Evolutionary conservation across 2,888 invertebrate species (phyloP).

Genomic region (Hedychridium roseum): DNA sequence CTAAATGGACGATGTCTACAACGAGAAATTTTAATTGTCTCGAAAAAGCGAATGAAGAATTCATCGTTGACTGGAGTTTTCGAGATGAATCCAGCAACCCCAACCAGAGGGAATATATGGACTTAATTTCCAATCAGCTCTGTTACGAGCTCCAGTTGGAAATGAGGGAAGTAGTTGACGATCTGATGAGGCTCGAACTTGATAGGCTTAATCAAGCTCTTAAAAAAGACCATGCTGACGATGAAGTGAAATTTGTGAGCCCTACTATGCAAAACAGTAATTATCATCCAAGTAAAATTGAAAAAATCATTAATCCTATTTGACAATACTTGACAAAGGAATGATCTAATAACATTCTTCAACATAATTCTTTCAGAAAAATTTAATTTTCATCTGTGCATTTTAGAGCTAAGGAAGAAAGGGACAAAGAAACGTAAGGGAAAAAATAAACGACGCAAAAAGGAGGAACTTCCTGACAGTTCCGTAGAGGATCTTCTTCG

Average conservation of each 20-base stretch:
- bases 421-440: conserved; percentile 41
- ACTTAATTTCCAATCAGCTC: conserved; percentile 73
- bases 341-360: too few species aligned
- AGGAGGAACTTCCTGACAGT: conserved; percentile 72
- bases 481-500: conserved; percentile 75
- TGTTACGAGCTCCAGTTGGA: conserved; percentile 73
- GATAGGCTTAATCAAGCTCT: conserved; percentile 67
- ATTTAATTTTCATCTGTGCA: too few species aligned
- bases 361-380: too few species aligned
- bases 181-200: conserved; percentile 71
- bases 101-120: conserved; percentile 70
- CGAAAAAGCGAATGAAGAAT: conserved; percentile 32
- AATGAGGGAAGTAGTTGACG: conserved; percentile 75
- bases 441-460: too few species aligned
- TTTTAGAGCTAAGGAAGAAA: too few species aligned
- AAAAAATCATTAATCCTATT: too few species aligned
- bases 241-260: conserved; percentile 26
- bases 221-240: conserved; percentile 60
- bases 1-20: conserved; percentile 50
- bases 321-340: too few species aligned
- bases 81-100: conserved; percentile 66
- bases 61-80: conserved; percentile 62
- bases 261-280: conserved; percentile 32
- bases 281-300: too few species aligned
- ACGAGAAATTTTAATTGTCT: conserved; percentile 36